phyloP scores from a whole-genome alignment of 2,888 invertebrate species.

The Venusia cambrica region DNA sequence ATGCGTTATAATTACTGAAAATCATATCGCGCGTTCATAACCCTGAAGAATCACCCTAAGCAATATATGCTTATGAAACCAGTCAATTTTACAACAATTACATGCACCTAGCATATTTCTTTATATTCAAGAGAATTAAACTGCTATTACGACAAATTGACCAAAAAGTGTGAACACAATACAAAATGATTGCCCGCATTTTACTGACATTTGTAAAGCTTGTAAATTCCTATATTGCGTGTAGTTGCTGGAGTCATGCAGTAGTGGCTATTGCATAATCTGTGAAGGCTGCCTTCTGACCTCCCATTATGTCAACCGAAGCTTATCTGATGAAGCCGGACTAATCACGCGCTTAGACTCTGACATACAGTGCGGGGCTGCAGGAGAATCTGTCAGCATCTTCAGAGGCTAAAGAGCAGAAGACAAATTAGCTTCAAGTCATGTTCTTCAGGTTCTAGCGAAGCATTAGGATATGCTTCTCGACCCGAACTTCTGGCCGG shows the following conservation, averaged over 20 bases:
- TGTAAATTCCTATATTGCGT: slow-evolving; percentile 37
- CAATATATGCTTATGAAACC: too few species aligned
- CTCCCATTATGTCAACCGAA: slow-evolving; percentile 32
- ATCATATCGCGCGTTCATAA: too few species aligned
- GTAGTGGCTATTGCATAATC: slow-evolving; percentile 15
- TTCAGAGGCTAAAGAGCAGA: too few species aligned
- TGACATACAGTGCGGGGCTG: slow-evolving; percentile 10
- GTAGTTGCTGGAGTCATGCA: slow-evolving; percentile 21
- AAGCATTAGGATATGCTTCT: too few species aligned
- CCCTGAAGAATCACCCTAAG: too few species aligned
- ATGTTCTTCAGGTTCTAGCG: too few species aligned
- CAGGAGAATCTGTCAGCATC: too few species aligned
- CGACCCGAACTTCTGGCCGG: too few species aligned
- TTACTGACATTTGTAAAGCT: slow-evolving; percentile 30
- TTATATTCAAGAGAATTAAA: slow-evolving; percentile 9
- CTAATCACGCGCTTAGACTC: slow-evolving; percentile 25
- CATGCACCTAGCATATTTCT: neutral
- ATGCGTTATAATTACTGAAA: too few species aligned
- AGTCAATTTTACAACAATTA: slow-evolving; percentile 1
- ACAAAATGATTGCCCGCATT: slow-evolving; percentile 24
- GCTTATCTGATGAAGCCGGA: slow-evolving; percentile 28
- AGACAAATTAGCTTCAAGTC: too few species aligned
- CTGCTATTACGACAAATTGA: slow-evolving; percentile 20
- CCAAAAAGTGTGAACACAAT: slow-evolving; percentile 15
- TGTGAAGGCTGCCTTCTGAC: slow-evolving; percentile 25